These are phyloP conservation scores for Borostomias antarcticus DNA, from an alignment of 2,797 vertebrate species.

Conservation along the genomic window DNA sequence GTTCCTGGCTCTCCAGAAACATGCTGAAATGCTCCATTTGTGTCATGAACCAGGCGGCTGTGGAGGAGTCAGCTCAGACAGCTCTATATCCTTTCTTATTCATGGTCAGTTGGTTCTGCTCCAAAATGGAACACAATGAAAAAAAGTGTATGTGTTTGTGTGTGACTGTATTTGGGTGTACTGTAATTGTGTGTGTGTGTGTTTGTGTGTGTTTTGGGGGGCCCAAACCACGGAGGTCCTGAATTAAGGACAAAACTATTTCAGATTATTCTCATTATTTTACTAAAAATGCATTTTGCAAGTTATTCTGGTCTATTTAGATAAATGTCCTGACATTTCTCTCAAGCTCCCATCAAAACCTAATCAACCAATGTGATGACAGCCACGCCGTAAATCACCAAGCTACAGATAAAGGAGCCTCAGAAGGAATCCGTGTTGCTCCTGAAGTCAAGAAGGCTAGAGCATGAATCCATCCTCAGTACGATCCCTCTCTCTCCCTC, in stretches of 20 bases:
- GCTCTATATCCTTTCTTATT: slow-evolving; percentile 42
- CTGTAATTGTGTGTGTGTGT: no score
- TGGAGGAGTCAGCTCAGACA: slow-evolving; percentile 50
- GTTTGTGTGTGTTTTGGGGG: neutral
- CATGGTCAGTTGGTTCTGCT: neutral
- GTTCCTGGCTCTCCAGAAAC: slow-evolving; percentile 31
- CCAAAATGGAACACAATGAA: neutral
- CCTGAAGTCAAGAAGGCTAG: slow-evolving; percentile 69
- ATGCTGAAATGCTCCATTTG: slow-evolving; percentile 63
- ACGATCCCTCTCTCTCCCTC: neutral
- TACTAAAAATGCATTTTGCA: no score
- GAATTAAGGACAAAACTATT: no score
- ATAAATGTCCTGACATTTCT: no score
- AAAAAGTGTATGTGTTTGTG: no score
- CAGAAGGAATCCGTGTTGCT: slow-evolving; percentile 70
- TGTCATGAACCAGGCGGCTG: slow-evolving; percentile 48
- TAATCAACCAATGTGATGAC: no score
- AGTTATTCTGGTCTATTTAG: no score
- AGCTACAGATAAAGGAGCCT: slow-evolving; percentile 76
- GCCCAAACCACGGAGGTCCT: no score
- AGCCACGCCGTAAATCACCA: slow-evolving; percentile 73
- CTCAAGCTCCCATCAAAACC: no score
- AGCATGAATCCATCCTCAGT: slow-evolving; percentile 57
- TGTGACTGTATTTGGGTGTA: no score
- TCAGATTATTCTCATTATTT: no score